Conservation (phyloP, 2,888 invertebrate species). For the Molorchus minor region DNA sequence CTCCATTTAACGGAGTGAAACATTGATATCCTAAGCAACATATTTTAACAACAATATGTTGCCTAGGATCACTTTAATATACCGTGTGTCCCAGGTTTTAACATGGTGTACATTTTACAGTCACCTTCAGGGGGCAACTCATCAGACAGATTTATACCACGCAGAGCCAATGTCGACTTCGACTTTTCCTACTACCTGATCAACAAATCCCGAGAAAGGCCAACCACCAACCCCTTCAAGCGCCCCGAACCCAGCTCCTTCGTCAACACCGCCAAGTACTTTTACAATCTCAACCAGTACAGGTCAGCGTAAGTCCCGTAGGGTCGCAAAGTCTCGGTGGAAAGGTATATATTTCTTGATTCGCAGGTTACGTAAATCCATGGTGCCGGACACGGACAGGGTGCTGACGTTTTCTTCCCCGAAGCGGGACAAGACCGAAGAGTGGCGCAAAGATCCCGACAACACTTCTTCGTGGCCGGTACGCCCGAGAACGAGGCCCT, state of each 20-base stretch:
- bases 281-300: conserved; percentile 26
- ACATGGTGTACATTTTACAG: neutral
- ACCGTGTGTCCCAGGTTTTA: too few relatives aligned
- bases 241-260: conserved; percentile 8
- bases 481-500: conserved; percentile 39
- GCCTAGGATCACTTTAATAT: too few relatives aligned
- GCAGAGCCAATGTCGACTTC: conserved; percentile 27
- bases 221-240: conserved; percentile 2
- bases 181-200: conserved; percentile 33
- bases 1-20: too few relatives aligned
- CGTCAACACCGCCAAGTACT: conserved; percentile 32
- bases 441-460: neutral
- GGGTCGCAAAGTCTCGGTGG: too few relatives aligned
- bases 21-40: too few relatives aligned
- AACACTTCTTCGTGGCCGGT: conserved; percentile 44
- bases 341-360: too few relatives aligned
- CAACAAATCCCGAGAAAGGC: neutral
- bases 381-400: conserved; percentile 17
- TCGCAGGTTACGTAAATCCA: conserved; percentile 18
- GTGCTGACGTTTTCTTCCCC: conserved; percentile 24
- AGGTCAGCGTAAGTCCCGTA: conserved; percentile 31
- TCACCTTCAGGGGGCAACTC: conserved; percentile 14
- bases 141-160: conserved; percentile 39
- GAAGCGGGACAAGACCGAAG: neutral
- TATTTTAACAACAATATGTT: too few relatives aligned